Evolutionary conservation across 2,113 vertebrate genomes (phyloP), one percentile per base, ranked within the genome.

Genomic region (Falco punctatus): DNA sequence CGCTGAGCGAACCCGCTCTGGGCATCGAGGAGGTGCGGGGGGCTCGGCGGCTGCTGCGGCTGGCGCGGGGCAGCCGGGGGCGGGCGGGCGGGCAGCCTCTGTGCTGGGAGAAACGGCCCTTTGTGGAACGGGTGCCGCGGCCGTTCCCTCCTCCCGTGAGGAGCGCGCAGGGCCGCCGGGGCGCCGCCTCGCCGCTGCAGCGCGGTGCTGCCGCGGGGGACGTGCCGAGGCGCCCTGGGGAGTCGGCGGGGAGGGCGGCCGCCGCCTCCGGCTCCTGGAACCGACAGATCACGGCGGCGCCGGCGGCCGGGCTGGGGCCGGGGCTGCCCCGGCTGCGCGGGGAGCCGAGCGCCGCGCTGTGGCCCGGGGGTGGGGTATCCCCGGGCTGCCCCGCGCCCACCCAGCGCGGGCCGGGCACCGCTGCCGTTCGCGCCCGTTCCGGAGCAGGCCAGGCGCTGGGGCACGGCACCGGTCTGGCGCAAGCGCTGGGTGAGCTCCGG

Each of bases 111-210:
- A 33, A 69, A 40, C 78, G 52, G 10, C 44, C 15, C 1, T 59
- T 26, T 59, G 26, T 86, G 82, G 71, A 54, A 8, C 19, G 7
- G 55, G 10, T 49, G 82, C 49, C 46, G 22, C 7, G 32, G 11
- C n/a, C n/a, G n/a, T n/a, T n/a, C n/a, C n/a, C n/a, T n/a, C n/a
- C n/a, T n/a, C n/a, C n/a, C n/a, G n/a, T n/a, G n/a, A n/a, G n/a
- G n/a, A n/a, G n/a, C n/a, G n/a, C n/a, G n/a, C n/a, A n/a, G n/a
- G n/a, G n/a, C n/a, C n/a, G n/a, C n/a, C n/a, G n/a, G n/a, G n/a
- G n/a, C n/a, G n/a, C n/a, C n/a, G n/a, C 64, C 24, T 89, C 15
- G 1, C 42, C 27, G 13, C 79, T 38, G 0, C 1, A 1, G 59
- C 20, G 8, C 15, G 0, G 10, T 74, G 42, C 12, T 78, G 51